Evolutionary conservation across 1,140 invertebrate species (phyloP).

Genomic region (Penaeus japonicus): DNA sequence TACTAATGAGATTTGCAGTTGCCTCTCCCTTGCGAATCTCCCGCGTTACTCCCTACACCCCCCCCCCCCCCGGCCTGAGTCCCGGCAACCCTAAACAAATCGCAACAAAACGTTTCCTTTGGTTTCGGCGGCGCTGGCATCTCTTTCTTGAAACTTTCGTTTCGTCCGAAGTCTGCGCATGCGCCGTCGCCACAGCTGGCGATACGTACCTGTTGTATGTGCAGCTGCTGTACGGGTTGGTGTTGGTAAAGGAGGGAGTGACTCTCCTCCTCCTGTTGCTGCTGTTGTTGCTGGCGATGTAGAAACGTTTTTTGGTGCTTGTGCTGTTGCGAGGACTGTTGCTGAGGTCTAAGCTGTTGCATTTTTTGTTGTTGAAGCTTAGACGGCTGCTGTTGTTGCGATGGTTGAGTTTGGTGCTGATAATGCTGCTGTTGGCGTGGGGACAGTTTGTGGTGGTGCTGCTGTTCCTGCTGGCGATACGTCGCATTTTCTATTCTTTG

Average conservation of each 20-base stretch:
- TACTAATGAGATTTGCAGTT: neutral
- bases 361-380: neutral
- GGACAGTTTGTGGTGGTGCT: neutral
- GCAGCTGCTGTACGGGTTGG: constrained; percentile 7
- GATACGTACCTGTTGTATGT: constrained; percentile 17
- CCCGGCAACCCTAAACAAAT: too few species aligned
- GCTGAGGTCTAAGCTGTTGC: neutral
- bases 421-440: neutral
- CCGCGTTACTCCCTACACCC: neutral
- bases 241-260: neutral
- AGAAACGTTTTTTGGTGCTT: too few species aligned
- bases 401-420: neutral
- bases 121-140: neutral
- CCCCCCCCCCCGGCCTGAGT: neutral
- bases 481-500: neutral
- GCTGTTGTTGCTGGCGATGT: too few species aligned
- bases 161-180: neutral
- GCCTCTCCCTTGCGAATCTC: neutral
- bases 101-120: too few species aligned
- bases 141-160: neutral
- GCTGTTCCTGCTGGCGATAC: neutral
- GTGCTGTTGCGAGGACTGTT: too few species aligned
- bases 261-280: too few species aligned
- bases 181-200: neutral
- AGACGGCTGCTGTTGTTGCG: neutral